A percentile compares a stretch with the other conserved stretches of the same genome.
Evolutionary conservation across 1,140 invertebrate species (phyloP).

Genomic region (Atta colombica): DNA sequence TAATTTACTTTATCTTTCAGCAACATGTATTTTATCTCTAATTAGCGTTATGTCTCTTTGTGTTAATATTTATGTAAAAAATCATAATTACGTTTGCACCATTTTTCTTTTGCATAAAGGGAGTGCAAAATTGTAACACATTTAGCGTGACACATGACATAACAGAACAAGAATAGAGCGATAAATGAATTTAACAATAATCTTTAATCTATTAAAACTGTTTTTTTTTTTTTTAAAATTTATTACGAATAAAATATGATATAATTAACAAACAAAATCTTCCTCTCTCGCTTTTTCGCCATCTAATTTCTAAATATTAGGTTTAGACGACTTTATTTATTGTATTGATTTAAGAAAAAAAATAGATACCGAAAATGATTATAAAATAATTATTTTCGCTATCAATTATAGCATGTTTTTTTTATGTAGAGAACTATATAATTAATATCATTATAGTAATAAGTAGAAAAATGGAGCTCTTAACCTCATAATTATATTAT

Average conservation of each 20-base stretch:
- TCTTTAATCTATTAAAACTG: background rate
- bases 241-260: background rate
- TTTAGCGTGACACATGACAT: background rate
- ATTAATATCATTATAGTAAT: too few relatives aligned
- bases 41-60: constrained; percentile 3
- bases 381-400: too few relatives aligned
- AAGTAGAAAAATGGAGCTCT: too few relatives aligned
- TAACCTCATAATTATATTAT: too few relatives aligned
- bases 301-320: background rate
- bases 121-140: background rate
- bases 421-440: too few relatives aligned
- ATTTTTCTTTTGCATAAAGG: background rate
- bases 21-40: constrained; percentile 17
- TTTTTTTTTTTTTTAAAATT: too few relatives aligned
- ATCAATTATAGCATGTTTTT: too few relatives aligned
- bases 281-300: background rate
- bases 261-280: background rate
- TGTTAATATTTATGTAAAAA: background rate
- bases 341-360: background rate
- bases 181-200: background rate
- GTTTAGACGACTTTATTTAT: background rate
- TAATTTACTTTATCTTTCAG: background rate
- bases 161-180: background rate
- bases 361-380: too few relatives aligned
- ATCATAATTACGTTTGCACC: background rate